Base-by-base conservation (phyloP, 2,888 invertebrate genomes). In the Philhelius pedissequus region DNA sequence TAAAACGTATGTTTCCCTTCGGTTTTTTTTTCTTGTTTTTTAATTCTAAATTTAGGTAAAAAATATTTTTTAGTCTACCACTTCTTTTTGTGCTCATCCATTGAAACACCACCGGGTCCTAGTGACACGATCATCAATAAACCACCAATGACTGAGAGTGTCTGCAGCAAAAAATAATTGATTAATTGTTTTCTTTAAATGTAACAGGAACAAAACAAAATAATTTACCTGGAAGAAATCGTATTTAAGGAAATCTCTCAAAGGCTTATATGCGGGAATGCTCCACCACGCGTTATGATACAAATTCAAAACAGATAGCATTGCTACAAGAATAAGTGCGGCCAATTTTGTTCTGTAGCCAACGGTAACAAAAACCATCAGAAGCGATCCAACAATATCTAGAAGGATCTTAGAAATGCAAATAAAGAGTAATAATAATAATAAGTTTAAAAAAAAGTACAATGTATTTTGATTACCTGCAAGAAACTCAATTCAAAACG, bases 51-150 rank as follows among this genome's bases (percentile, higher is more conserved):
- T 48, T 48, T 48, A 64, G 20, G 64, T 64, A 64, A 68, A 35
- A 54, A 71, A 58, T 7, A 73, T 38, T 35, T n/a, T 66, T 66
- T 50, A 81, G 86, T 89, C 88, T 91, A 92, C 92, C 92, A 99
- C 92, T 97, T 96, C 93, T 99, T 99, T 93, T 99, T 99, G 93
- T 99, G 98, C 91, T 99, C 99, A 92, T 99, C 99, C 97, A 99
- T 98, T 86, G 99, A 99, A 45, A 99, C 98, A 74, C 98, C 98
- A 80, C 99, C 99, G 43, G 99, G 99, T 38, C 99, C 99, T 86
- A 99, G 94, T 86, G 97, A 97, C 11, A 99, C 99, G 88, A 99
- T 98, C 96, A 99, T 97, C 75, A 99, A 93, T 25, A 99, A 95
- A 66, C 99, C 99, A 86, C 99, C 99, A 90, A 99, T 96, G 86